Conservation (phyloP, 2,113 vertebrate species). For the Zootoca vivipara region DNA sequence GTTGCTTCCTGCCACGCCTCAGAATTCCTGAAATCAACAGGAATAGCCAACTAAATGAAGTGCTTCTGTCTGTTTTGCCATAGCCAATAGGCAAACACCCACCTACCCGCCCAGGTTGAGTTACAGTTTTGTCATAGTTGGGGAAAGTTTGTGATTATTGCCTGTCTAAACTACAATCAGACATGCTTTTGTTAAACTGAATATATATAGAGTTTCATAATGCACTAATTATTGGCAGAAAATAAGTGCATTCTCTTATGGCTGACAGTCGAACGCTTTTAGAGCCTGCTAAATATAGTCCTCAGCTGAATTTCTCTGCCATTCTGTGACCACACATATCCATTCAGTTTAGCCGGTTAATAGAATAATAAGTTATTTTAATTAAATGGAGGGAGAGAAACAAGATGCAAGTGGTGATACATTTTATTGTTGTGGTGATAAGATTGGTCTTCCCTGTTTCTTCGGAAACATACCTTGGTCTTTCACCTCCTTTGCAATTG, state of each 20-base stretch:
- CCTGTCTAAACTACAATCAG: not conserved
- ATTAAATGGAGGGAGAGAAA: slow-evolving; percentile 24
- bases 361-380: slow-evolving; percentile 50
- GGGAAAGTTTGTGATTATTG: not conserved
- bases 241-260: slow-evolving; percentile 35
- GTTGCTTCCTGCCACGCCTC: too few species aligned
- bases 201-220: slow-evolving; percentile 8
- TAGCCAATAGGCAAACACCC: not conserved
- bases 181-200: not conserved
- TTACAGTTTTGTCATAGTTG: too few species aligned
- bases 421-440: slow-evolving; percentile 7
- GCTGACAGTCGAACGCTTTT: slow-evolving; percentile 49
- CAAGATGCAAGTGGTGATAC: slow-evolving; percentile 6
- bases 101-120: not conserved
- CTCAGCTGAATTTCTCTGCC: slow-evolving; percentile 14
- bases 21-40: too few species aligned
- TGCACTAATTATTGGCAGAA: slow-evolving; percentile 47
- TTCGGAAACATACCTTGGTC: not conserved
- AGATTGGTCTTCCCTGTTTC: not conserved
- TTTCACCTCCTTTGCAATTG: slow-evolving; percentile 8
- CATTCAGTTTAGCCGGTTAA: slow-evolving; percentile 44
- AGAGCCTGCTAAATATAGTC: slow-evolving; percentile 40
- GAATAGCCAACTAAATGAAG: not conserved
- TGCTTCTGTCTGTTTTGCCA: not conserved
- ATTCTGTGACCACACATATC: slow-evolving; percentile 50